phyloP scores from a whole-genome alignment of 2,797 vertebrate species.

The Hippocampus kuda region DNA sequence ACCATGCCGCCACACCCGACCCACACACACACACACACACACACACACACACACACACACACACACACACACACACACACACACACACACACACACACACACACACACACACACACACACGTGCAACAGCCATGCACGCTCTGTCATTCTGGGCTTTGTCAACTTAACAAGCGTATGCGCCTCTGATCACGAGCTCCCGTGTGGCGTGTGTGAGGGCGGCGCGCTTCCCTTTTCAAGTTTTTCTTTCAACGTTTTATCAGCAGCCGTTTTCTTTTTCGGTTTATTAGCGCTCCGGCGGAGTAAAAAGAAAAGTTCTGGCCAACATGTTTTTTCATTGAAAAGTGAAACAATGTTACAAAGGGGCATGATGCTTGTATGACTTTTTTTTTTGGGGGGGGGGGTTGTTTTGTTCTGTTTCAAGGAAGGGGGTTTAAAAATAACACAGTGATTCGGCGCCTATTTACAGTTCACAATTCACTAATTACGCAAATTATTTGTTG shows the following conservation, averaged over 20 bases:
- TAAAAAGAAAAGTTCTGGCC: background rate
- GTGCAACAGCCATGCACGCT: no score
- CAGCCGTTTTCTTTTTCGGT: background rate
- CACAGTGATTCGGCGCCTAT: no score
- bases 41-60: constrained; percentile 61
- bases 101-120: constrained; percentile 73
- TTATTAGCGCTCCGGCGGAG: background rate
- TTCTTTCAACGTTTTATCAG: background rate
- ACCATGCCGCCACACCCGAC: no score
- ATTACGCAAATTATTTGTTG: no score
- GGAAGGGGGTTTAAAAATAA: no score
- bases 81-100: constrained; percentile 50
- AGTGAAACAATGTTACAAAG: background rate
- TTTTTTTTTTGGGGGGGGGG: no score
- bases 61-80: constrained; percentile 61
- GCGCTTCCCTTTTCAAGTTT: background rate
- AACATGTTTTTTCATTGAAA: constrained; percentile 1
- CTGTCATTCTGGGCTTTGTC: no score
- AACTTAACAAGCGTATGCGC: no score
- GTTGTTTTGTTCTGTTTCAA: no score
- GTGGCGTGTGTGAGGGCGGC: background rate
- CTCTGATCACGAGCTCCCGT: constrained; percentile 16
- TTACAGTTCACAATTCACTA: no score
- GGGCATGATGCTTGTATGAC: no score
- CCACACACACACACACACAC: constrained; percentile 65